These are phyloP conservation scores for Campylomormyrus numenius DNA, from an alignment of 2,113 vertebrate species.

Conservation along the genomic window DNA sequence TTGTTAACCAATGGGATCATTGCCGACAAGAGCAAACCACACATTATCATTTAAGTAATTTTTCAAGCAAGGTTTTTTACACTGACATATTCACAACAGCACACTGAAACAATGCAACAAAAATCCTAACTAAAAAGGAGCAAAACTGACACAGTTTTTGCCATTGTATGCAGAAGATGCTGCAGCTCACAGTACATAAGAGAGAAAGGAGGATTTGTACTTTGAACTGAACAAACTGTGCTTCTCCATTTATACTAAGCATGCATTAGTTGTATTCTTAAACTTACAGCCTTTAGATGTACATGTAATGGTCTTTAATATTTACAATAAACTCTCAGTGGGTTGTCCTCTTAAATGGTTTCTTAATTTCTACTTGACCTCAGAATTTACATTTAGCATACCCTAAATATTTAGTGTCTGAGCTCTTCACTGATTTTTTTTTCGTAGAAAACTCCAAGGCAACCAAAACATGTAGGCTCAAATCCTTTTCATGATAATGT, in stretches of 20 bases:
- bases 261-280: background rate
- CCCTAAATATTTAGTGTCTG: conserved; percentile 53
- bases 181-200: conserved; percentile 26
- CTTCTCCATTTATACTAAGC: background rate
- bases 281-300: background rate
- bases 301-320: conserved; percentile 44
- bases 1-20: background rate
- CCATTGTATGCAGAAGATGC: conserved; percentile 28
- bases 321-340: conserved; percentile 33
- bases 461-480: conserved; percentile 43
- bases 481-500: conserved; percentile 66
- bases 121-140: background rate
- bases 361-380: conserved; percentile 59
- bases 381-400: conserved; percentile 63
- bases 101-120: background rate
- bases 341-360: conserved; percentile 45
- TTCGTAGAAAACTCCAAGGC: conserved; percentile 49
- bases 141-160: conserved; percentile 1
- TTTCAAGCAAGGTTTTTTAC: background rate
- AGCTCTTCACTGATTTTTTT: conserved; percentile 51
- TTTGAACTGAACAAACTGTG: background rate
- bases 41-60: background rate
- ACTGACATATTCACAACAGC: background rate
- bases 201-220: background rate
- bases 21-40: background rate